Base-by-base conservation (phyloP, 2,888 invertebrate species). In the Coleophora deauratella region DNA sequence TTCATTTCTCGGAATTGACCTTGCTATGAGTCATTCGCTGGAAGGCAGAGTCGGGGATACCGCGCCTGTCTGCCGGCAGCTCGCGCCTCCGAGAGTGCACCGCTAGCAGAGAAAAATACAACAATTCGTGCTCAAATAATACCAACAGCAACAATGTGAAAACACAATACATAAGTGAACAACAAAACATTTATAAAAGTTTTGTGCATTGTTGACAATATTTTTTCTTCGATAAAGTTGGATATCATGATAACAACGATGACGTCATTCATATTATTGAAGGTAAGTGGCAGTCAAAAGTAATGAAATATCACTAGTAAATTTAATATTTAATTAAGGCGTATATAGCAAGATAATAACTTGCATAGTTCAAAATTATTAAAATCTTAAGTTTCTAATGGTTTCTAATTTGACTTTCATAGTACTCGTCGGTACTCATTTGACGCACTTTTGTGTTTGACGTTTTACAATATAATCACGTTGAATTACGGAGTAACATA, bases 1-100 rank as follows among this genome's bases (percentile, higher is more conserved):
- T 84, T 86, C 86, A 86, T 84, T 84, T 84, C 84, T 86, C 85
- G 82, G 86, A 86, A 86, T 86, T 86, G 86, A 86, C 86, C 86
- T 86, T 85, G 86, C 84, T 76, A 85, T 86, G 86, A 86, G 86
- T 86, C 86, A 86, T 82, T 86, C 85, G 82, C 62, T 81, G 78
- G 80, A 79, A 82, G 82, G 84, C 85, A 85, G 82, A 84, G 84
- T 82, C 71, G 86, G 86, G 86, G 85, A 86, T 86, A 85, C 85
- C 86, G 86, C 84, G 82, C 82, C 77, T 82, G 84, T 80, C 82
- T 81, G 81, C 79, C 82, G 84, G 84, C 70, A 71, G 80, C 72
- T 74, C 66, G 71, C 70, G 73, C 71, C 76, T 70, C 74, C 72
- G 21, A 21, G 21, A 21, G 21, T 21, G 21, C 72, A 73, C 73